Evolutionary conservation across 2,797 vertebrate species (phyloP), one percentile per base, ranked within the genome.

Genomic region (Sandelia bainsii): DNA sequence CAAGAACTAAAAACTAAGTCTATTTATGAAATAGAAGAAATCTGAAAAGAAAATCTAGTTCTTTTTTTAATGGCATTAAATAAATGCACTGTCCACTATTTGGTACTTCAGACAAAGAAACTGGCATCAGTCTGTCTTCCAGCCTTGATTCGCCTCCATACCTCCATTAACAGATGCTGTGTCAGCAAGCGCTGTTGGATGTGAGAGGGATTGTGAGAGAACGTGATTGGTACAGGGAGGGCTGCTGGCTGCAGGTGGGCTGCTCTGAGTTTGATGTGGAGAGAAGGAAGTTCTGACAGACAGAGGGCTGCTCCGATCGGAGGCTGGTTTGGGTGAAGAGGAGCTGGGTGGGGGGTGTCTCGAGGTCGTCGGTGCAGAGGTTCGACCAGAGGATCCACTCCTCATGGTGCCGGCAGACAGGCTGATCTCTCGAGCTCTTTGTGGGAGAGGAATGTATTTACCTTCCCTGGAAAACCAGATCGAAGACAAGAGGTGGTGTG

Each of bases 391-490:
- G 29, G 66, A 69, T 19, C 85, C 90, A 64, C 88, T 0, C 89
- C 95, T 79, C 87, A 77, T 14, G 82, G 82, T 32, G 86, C 69
- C 32, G 52, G 91, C 87, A 20, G 94, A 91, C 46, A 93, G 82
- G 17, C 94, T 91, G 29, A 92, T 88, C 66, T 97, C 96, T 27
- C 96, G 85, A 34, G 95, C 93, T 23, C 95, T 87, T 12, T 96
- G 96, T 6, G 95, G 95, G 45, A 96, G 85, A 17, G 95, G 95
- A 54, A 95, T 90, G 79, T 96, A 96, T 70, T 95, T 96, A 40
- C 94, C 94, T 19, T 96, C 96, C 90, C 96, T 97, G 79, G 11
- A 44, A 49, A 77, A 67, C 70, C 27, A 63, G 48, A 42, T 0
- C 1, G 12, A 48, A 32, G 14, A 3, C 22, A 10, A 45, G n/a